These are phyloP conservation scores for Otis tarda DNA, from an alignment of 2,113 vertebrate genomes.

Conservation along the genomic window DNA sequence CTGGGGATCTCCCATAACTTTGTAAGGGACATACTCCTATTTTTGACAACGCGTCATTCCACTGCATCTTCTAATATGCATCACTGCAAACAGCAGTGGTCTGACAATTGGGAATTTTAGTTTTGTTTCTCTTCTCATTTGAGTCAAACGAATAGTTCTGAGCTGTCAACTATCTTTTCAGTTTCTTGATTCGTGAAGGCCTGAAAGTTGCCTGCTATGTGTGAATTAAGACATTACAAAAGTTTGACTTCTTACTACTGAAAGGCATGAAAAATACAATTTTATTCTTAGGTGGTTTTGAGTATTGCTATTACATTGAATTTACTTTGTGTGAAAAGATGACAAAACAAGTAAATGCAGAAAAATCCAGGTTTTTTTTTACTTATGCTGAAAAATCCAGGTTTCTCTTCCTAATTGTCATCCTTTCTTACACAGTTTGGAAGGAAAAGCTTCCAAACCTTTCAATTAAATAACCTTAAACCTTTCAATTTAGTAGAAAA, in stretches of 20 bases:
- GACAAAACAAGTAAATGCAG: neutral
- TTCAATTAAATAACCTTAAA: neutral
- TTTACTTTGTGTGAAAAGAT: neutral
- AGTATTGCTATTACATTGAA: neutral
- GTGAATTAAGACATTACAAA: neutral
- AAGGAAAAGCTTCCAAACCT: neutral
- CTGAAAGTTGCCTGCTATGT: neutral
- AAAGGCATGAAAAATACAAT: neutral
- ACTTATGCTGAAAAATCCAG: too few relatives aligned
- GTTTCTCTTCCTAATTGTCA: neutral
- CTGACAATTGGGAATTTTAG: neutral
- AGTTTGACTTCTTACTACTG: neutral
- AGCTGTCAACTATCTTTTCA: neutral
- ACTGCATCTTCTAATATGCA: neutral
- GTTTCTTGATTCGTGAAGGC: neutral
- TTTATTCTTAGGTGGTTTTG: neutral
- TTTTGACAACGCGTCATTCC: neutral
- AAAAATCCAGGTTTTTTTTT: neutral
- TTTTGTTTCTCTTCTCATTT: neutral
- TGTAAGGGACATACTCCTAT: neutral
- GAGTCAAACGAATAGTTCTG: neutral
- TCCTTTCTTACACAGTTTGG: neutral
- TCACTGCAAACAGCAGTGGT: neutral
- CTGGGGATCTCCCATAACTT: neutral
- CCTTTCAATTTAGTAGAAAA: neutral